phyloP scores from a whole-genome alignment of 2,113 vertebrate genomes.

The Calidris pugnax region DNA sequence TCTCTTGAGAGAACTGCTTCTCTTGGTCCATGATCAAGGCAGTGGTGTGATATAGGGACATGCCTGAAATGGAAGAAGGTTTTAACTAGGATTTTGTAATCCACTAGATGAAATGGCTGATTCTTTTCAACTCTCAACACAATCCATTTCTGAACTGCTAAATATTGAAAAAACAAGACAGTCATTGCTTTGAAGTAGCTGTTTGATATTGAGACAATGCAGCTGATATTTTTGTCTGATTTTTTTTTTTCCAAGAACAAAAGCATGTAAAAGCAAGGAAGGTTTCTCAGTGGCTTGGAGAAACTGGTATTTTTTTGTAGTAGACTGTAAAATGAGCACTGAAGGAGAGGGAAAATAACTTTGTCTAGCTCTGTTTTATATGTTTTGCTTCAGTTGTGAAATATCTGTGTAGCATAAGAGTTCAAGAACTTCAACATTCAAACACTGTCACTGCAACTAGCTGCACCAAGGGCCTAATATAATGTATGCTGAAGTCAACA shows the following conservation, averaged over 20 bases:
- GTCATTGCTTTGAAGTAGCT: background rate
- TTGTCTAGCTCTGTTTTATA: background rate
- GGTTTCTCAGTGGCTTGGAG: background rate
- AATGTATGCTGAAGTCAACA: background rate
- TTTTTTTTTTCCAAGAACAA: background rate
- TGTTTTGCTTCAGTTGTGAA: background rate
- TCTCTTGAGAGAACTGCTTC: background rate
- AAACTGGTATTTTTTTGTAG: background rate
- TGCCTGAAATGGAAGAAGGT: background rate
- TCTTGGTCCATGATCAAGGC: background rate
- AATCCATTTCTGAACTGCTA: background rate
- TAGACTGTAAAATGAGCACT: background rate
- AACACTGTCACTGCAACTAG: background rate
- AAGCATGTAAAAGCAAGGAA: background rate
- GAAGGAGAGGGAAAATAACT: background rate
- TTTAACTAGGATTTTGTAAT: background rate
- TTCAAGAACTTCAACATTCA: background rate
- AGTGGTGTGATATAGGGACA: background rate
- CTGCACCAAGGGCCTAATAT: background rate
- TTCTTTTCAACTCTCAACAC: background rate
- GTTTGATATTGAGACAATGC: background rate
- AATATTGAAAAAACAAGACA: background rate
- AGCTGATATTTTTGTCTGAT: background rate
- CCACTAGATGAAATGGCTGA: background rate
- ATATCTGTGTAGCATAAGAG: background rate